Conservation (phyloP, 2,888 invertebrate species). For the Lingula anatina region DNA sequence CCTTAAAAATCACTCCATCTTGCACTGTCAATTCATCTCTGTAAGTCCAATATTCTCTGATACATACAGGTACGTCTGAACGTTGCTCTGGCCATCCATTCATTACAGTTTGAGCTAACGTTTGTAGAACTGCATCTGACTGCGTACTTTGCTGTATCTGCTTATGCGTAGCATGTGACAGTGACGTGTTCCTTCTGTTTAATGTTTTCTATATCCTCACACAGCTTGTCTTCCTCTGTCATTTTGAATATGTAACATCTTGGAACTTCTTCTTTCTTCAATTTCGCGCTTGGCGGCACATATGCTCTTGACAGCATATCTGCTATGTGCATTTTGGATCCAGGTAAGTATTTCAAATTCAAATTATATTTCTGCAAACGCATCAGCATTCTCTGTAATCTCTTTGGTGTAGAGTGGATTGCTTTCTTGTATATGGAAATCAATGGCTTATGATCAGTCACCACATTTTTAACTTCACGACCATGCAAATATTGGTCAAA, state of each 20-base stretch:
- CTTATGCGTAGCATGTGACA: background rate
- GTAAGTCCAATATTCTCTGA: slow-evolving; percentile 1
- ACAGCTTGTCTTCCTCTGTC: background rate
- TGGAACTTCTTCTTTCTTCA: background rate
- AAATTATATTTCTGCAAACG: slow-evolving; percentile 11
- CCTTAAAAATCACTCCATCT: slow-evolving; percentile 5
- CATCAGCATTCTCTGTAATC: slow-evolving; percentile 14
- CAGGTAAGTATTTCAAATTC: slow-evolving; percentile 9
- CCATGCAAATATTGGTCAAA: slow-evolving; percentile 15
- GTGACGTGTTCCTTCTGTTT: slow-evolving; percentile 2
- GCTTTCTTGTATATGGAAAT: slow-evolving; percentile 13
- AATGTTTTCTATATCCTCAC: slow-evolving; percentile 3
- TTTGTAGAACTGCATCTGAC: slow-evolving; percentile 3
- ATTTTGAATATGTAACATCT: background rate
- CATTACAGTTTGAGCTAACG: slow-evolving; percentile 2
- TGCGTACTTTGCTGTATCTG: background rate
- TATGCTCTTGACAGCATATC: slow-evolving; percentile 17
- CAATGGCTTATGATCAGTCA: slow-evolving; percentile 15
- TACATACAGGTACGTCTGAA: background rate
- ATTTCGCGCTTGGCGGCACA: slow-evolving; percentile 1
- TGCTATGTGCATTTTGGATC: slow-evolving; percentile 11
- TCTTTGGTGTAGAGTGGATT: slow-evolving; percentile 9
- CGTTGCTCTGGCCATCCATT: slow-evolving; percentile 7
- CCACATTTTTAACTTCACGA: slow-evolving; percentile 6
- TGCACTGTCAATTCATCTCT: slow-evolving; percentile 7